A percentile compares a stretch with the other conserved stretches of the same genome.
Conservation (phyloP, 2,113 vertebrate species). For the Martes martes region DNA sequence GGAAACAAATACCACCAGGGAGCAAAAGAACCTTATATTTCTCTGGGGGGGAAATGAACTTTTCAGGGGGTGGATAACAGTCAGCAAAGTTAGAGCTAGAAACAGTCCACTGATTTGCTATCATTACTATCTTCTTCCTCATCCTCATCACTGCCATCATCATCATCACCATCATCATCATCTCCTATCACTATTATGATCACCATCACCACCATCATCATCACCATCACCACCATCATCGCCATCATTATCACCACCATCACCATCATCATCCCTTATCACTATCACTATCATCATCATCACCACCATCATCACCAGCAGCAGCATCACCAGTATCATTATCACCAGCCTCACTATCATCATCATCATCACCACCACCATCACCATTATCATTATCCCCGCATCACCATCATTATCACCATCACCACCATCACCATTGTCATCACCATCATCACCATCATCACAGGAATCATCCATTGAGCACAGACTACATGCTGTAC, state of each 20-base stretch:
- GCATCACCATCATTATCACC: rapidly evolving
- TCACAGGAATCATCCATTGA: background rate
- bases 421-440: rapidly evolving
- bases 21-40: background rate
- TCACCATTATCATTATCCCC: rapidly evolving
- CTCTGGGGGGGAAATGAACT: background rate
- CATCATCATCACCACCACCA: rapidly evolving
- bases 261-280: background rate
- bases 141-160: rapidly evolving
- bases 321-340: rapidly evolving
- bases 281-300: rapidly evolving
- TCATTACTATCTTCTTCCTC: background rate
- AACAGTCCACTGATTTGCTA: background rate
- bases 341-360: rapidly evolving
- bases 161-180: rapidly evolving
- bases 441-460: background rate
- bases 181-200: too few species aligned
- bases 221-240: rapidly evolving
- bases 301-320: rapidly evolving
- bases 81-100: background rate
- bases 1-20: background rate
- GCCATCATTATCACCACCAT: rapidly evolving
- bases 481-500: rapidly evolving
- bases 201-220: rapidly evolving
- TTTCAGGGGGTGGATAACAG: background rate